Base-by-base conservation (phyloP, 1,140 invertebrate species). In the Orchestia grillus region DNA sequence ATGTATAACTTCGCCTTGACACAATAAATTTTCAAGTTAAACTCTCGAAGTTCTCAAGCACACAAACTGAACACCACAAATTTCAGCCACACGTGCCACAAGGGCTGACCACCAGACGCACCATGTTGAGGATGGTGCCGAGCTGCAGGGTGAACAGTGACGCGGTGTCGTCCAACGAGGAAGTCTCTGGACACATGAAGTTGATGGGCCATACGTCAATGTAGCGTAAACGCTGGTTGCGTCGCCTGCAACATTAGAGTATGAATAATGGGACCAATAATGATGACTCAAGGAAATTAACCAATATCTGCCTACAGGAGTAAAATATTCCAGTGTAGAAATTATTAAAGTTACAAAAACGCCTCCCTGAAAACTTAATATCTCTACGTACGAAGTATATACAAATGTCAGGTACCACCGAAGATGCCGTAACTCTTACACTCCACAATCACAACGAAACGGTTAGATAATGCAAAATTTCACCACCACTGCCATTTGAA, bases 191-290 rank as follows among this genome's bases (percentile, higher is more conserved):
- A 97, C 98, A 98, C 96, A 99, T 98, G 96, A 99, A 98, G 97
- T 99, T 99, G 0, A 99, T 98, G 23, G 99, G 99, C 99, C 99
- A 99, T 36, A 99, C 99, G 97, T 99, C 99, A 96, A 99, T 99
- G 97, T 98, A 99, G 96, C 98, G 98, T 96, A 97, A 97, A 95
- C 96, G 96, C 43, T 98, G 98, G 77, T 97, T 97, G 90, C 97
- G 97, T 95, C 96, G 96, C 96, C 97, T 97, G 96, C 77, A 96
- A 15, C 4, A 87, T 41, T 41, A 40, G 36, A 87, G 36, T 87
- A 87, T n/a, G 36, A n/a, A 87, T 87, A 41, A 87, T 40, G 36
- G 4, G 62, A 77, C 62, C 16, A 77, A 16, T 40, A n/a, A n/a
- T n/a, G n/a, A n/a, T n/a, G n/a, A n/a, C n/a, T n/a, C n/a, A n/a